A percentile compares a stretch with the other conserved stretches of the same genome.
Evolutionary conservation across 1,140 invertebrate genomes (phyloP).

Genomic region (Papilio dardanus): DNA sequence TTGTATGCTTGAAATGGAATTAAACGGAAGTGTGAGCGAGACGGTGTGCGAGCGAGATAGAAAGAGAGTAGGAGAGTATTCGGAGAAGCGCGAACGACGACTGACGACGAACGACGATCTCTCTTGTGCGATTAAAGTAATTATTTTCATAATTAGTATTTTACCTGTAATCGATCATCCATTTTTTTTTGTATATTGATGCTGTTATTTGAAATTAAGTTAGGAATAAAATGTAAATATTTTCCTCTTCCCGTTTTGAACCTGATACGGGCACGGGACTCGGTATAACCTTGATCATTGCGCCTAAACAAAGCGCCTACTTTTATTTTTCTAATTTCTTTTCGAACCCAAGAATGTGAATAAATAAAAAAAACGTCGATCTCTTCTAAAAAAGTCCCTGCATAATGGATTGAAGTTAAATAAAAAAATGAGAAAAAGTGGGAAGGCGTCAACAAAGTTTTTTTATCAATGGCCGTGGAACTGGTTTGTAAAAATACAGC

Average conservation of each 20-base stretch:
- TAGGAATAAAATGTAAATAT: conserved; percentile 65
- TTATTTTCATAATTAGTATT: too few species aligned
- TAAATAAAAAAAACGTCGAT: conserved; percentile 39
- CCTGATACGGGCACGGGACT: conserved; percentile 57
- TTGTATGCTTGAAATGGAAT: too few species aligned
- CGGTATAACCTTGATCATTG: conserved; percentile 49
- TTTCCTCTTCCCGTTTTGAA: conserved; percentile 53
- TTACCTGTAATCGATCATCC: too few species aligned
- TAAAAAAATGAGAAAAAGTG: background rate
- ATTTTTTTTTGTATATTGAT: too few species aligned
- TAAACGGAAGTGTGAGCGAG: too few species aligned
- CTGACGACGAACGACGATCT: too few species aligned
- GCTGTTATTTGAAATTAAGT: background rate
- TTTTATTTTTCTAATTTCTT: conserved; percentile 44
- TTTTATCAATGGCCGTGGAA: conserved; percentile 14
- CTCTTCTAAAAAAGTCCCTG: conserved; percentile 23
- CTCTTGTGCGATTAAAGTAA: too few species aligned
- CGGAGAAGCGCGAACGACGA: too few species aligned
- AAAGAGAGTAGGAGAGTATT: too few species aligned
- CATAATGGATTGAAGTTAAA: conserved; percentile 19
- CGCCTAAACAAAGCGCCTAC: conserved; percentile 53
- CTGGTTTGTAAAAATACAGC: background rate
- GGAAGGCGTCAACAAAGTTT: conserved; percentile 13
- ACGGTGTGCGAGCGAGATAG: too few species aligned
- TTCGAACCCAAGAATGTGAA: conserved; percentile 41